phyloP scores from a whole-genome alignment of 2,888 invertebrate species.

The Drosophila meridiana region DNA sequence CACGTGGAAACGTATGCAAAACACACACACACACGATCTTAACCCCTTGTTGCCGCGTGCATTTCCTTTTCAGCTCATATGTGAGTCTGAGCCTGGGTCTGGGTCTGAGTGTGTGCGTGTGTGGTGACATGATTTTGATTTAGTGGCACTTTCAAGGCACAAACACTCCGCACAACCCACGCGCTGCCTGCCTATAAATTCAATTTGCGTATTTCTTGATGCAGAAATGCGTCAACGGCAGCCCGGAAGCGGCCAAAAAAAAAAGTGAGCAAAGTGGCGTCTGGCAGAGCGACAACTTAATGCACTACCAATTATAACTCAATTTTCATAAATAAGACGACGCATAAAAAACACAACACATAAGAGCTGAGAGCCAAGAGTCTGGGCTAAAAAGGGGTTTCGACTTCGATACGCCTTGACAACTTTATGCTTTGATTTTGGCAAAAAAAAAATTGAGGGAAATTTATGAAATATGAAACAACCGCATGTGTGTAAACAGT shows the following conservation, averaged over 20 bases:
- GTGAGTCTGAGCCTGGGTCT: conserved; percentile 7
- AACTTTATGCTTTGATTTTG: conserved; percentile 77
- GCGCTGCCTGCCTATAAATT: conserved; percentile 70
- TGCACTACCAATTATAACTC: conserved; percentile 83
- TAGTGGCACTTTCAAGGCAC: conserved; percentile 77
- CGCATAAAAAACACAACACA: conserved; percentile 61
- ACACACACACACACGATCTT: conserved; percentile 63
- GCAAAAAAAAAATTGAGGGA: conserved; percentile 29
- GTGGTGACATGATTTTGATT: conserved; percentile 66
- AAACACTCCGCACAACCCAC: conserved; percentile 50
- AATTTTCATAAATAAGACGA: conserved; percentile 83
- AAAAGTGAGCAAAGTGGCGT: conserved; percentile 5
- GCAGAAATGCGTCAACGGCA: conserved; percentile 77
- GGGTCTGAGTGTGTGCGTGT: conserved; percentile 13
- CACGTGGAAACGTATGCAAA: conserved; percentile 78
- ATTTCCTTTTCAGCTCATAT: conserved; percentile 44
- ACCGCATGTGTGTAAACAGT: conserved; percentile 80
- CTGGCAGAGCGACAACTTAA: conserved; percentile 67
- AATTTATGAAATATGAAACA: conserved; percentile 77
- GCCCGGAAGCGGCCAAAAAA: conserved; percentile 8
- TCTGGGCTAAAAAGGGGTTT: conserved; percentile 48
- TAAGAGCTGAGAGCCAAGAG: conserved; percentile 20
- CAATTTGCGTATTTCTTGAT: conserved; percentile 80
- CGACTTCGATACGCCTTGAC: conserved; percentile 74
- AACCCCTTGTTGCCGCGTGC: conserved; percentile 70